A percentile compares a stretch with the other conserved stretches of the same genome.
These are phyloP conservation scores for Encarsia formosa DNA, from an alignment of 2,888 invertebrate species.

Conservation along the genomic window DNA sequence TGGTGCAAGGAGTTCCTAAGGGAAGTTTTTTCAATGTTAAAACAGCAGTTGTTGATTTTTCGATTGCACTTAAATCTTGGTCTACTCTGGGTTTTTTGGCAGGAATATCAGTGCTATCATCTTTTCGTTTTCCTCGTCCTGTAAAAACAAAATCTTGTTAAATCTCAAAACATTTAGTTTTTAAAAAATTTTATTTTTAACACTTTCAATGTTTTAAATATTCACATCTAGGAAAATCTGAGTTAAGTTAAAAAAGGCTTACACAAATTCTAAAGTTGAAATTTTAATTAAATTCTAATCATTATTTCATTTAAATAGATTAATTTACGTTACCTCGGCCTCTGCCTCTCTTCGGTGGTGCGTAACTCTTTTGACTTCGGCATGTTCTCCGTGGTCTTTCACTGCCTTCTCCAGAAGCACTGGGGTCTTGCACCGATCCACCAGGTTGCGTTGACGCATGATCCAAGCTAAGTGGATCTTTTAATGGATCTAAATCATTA, in stretches of 20 bases:
- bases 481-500: slow-evolving; percentile 25
- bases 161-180: too few relatives aligned
- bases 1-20: not conserved
- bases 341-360: slow-evolving; percentile 48
- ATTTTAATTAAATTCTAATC: not conserved
- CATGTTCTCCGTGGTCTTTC: slow-evolving; percentile 48
- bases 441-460: slow-evolving; percentile 28
- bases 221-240: not conserved
- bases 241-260: not conserved
- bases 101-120: slow-evolving; percentile 29
- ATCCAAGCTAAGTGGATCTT: slow-evolving; percentile 44
- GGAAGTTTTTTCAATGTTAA: slow-evolving; percentile 40
- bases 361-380: slow-evolving; percentile 48
- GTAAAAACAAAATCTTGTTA: too few relatives aligned
- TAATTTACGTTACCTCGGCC: slow-evolving; percentile 41
- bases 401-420: slow-evolving; percentile 32
- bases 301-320: not conserved
- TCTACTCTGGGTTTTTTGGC: slow-evolving; percentile 39
- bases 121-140: slow-evolving; percentile 44
- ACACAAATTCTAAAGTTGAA: not conserved
- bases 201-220: not conserved
- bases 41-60: slow-evolving; percentile 41
- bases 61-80: slow-evolving; percentile 42
- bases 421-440: slow-evolving; percentile 26
- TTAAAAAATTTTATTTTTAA: not conserved